Evolutionary conservation across 2,113 vertebrate species (phyloP), one percentile per base, ranked within the genome.

Genomic region (Turdus rufiventris): DNA sequence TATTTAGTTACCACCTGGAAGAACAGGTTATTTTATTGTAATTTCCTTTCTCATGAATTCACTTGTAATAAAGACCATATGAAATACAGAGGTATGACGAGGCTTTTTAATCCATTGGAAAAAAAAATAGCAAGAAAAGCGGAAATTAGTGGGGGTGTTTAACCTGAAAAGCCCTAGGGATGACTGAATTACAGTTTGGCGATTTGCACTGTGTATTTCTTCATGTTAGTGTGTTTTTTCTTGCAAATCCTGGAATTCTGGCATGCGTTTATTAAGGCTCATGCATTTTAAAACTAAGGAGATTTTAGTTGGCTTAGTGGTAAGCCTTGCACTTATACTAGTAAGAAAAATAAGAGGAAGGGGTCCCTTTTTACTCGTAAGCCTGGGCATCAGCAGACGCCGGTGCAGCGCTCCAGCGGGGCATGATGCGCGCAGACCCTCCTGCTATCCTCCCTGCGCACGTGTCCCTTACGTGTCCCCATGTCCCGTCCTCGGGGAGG

Each of bases 341-440:
- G 5, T 26, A 24, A 40, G 38, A 34, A 65, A 79, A 57, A 18
- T 0, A 36, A n/a, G 36, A 61, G 16, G 47, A 66, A 70, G 4
- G 10, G 5, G 26, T 45, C 33, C 8, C 7, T 50, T 40, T 40
- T 31, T n/a, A 10, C 9, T 8, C 5, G 4, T 11, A 23, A 57
- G 25, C 3, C 4, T 1, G 7, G 33, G 12, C 40, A 8, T 0
- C 3, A 7, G 47, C 47, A 20, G 20, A 7, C 4, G 18, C 38
- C 3, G 3, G 1, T 0, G n/a, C 25, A 18, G 42, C 0, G 20
- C 58, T 38, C 18, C 53, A 8, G 33, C 0, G 2, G 26, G 26
- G 16, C 38, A 19, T 0, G 40, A 10, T 3, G 66, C 0, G 45
- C 54, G 21, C 86, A 18, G 31, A 2, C 0, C 0, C 21, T 9